Percentiles rank a stretch among this genome's conserved stretches.
These are phyloP conservation scores for Notocelia uddmanniana DNA, from an alignment of 2,888 invertebrate genomes.

Conservation along the genomic window DNA sequence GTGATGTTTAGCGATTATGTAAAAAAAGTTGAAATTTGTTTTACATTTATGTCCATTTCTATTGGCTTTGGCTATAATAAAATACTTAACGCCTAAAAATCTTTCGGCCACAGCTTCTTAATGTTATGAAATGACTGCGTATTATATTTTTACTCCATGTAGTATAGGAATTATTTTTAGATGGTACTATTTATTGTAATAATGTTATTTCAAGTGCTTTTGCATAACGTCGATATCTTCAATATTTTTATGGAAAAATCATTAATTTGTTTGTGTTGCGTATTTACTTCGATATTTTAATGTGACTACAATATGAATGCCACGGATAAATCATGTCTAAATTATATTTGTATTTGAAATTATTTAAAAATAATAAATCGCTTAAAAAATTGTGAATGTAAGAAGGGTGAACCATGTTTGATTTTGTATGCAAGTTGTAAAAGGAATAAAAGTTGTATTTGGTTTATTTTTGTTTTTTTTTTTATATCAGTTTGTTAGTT, in stretches of 20 bases:
- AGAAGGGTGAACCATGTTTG: neutral
- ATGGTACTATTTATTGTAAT: slow-evolving; percentile 63
- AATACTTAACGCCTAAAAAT: neutral
- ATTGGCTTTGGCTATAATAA: slow-evolving; percentile 5
- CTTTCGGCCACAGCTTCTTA: neutral
- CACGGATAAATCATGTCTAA: neutral
- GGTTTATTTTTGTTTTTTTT: neutral
- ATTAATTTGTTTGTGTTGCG: slow-evolving; percentile 13
- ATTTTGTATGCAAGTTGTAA: neutral
- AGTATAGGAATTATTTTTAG: slow-evolving; percentile 56
- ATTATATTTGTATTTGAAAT: neutral
- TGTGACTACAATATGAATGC: neutral
- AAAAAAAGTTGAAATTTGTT: neutral
- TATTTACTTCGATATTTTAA: slow-evolving; percentile 6
- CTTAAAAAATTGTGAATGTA: neutral
- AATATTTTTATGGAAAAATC: slow-evolving; percentile 25
- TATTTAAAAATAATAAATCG: neutral
- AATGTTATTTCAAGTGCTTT: slow-evolving; percentile 42
- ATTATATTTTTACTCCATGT: slow-evolving; percentile 48
- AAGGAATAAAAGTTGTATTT: neutral
- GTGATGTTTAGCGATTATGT: neutral
- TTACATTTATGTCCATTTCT: neutral
- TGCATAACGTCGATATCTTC: slow-evolving; percentile 45
- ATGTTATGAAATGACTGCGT: slow-evolving; percentile 5
- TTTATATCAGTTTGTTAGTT: neutral